Percentiles rank a stretch among this genome's conserved stretches.
Conservation (phyloP, 1,140 invertebrate genomes). For the Lucilia sericata region DNA sequence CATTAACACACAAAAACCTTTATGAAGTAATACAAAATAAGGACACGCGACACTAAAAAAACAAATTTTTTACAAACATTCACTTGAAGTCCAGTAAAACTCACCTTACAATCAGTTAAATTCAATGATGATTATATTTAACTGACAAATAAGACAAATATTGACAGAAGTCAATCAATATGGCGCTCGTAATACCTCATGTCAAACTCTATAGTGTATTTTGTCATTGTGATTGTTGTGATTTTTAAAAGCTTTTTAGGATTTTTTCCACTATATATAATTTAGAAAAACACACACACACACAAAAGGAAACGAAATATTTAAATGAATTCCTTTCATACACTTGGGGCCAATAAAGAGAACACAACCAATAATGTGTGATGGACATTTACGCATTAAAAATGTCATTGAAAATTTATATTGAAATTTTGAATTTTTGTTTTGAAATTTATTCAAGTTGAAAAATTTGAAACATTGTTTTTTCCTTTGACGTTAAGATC, state of each 20-base stretch:
- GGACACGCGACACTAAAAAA: not conserved
- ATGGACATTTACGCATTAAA: slow-evolving; percentile 39
- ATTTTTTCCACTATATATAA: not conserved
- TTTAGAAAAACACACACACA: not conserved
- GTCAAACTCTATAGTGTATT: not conserved
- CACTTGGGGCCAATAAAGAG: not conserved
- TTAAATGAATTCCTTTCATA: slow-evolving; percentile 21
- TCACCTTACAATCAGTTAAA: not conserved
- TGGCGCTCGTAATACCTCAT: not conserved
- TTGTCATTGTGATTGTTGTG: not conserved
- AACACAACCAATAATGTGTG: slow-evolving; percentile 6
- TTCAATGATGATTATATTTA: not conserved
- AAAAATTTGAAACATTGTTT: slow-evolving; percentile 32
- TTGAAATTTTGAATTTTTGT: slow-evolving; percentile 35
- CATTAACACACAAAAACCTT: no score
- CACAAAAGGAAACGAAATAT: not conserved
- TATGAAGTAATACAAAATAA: no score
- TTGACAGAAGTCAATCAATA: slow-evolving; percentile 25
- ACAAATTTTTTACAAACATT: not conserved
- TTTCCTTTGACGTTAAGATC: not conserved
- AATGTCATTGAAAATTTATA: slow-evolving; percentile 20
- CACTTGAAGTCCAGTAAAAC: not conserved
- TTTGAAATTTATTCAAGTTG: slow-evolving; percentile 36
- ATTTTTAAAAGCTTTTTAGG: slow-evolving; percentile 18
- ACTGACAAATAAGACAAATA: slow-evolving; percentile 24